Evolutionary conservation across 2,888 invertebrate genomes (phyloP).

Genomic region (Calliphora vomitoria): DNA sequence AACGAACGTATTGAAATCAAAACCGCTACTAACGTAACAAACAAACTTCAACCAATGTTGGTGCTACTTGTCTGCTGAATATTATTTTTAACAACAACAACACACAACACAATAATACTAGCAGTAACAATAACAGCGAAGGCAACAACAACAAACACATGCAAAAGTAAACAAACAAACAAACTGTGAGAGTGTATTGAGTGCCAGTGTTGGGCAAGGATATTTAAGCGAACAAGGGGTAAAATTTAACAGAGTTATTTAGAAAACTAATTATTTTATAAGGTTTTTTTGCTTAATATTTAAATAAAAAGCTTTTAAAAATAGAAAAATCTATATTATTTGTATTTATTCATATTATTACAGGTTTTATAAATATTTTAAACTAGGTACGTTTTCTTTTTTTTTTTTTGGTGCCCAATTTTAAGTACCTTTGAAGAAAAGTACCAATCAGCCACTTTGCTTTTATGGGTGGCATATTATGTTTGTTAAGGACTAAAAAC

Average conservation of each 20-base stretch:
- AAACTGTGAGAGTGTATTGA: conserved; percentile 39
- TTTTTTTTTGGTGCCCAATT: neutral
- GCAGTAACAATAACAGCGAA: neutral
- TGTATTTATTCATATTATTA: too few relatives aligned
- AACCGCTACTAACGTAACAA: conserved; percentile 71
- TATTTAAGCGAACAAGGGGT: neutral
- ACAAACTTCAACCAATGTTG: conserved; percentile 62
- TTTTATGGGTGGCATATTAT: neutral
- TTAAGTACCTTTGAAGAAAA: neutral
- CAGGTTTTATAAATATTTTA: neutral
- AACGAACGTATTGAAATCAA: conserved; percentile 67
- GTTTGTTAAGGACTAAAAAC: neutral
- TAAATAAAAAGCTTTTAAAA: too few relatives aligned
- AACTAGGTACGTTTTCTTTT: too few relatives aligned
- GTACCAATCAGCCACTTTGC: neutral
- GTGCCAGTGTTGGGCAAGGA: conserved; percentile 49
- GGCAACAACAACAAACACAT: conserved; percentile 16
- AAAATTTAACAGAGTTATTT: neutral
- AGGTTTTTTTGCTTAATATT: too few relatives aligned
- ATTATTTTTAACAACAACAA: conserved; percentile 45
- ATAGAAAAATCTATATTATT: too few relatives aligned
- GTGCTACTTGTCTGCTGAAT: conserved; percentile 57
- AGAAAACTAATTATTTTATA: too few relatives aligned
- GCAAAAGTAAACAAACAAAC: conserved; percentile 47
- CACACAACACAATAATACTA: neutral